Evolutionary conservation across 64 coral and sea anemone species (phyloP).

Genomic region (Montipora foliosa): DNA sequence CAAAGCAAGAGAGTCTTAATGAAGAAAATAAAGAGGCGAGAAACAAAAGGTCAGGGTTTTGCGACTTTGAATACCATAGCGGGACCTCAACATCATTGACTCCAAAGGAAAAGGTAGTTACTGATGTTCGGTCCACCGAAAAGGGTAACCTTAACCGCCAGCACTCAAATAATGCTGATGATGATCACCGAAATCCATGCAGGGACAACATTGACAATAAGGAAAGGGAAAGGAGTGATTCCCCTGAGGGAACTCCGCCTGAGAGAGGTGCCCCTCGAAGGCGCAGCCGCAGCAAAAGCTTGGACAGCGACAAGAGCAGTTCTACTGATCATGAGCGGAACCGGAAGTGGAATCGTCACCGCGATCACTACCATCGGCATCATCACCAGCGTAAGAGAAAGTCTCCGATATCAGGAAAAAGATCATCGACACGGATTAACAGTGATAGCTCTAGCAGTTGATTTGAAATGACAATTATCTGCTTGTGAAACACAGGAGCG

Average conservation of each 20-base stretch:
- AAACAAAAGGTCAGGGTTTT: not conserved
- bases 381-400: not conserved
- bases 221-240: not conserved
- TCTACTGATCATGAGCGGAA: not conserved
- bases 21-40: not conserved
- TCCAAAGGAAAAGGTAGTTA: not conserved
- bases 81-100: not conserved
- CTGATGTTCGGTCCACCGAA: not conserved
- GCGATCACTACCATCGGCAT: not conserved
- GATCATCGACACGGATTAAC: too few species aligned
- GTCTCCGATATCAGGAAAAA: not conserved
- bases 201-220: not conserved
- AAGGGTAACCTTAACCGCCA: not conserved
- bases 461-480: too few species aligned
- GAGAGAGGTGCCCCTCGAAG: not conserved
- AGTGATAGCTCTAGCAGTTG: too few species aligned
- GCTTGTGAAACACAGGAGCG: too few species aligned
- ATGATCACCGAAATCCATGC: not conserved
- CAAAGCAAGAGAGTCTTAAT: not conserved
- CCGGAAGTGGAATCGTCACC: not conserved
- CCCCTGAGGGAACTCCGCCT: not conserved
- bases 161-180: not conserved
- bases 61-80: not conserved
- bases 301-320: not conserved
- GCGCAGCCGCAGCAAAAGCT: not conserved